These are phyloP conservation scores for Alectoris magna DNA, from an alignment of 2,797 vertebrate species.

Conservation along the genomic window DNA sequence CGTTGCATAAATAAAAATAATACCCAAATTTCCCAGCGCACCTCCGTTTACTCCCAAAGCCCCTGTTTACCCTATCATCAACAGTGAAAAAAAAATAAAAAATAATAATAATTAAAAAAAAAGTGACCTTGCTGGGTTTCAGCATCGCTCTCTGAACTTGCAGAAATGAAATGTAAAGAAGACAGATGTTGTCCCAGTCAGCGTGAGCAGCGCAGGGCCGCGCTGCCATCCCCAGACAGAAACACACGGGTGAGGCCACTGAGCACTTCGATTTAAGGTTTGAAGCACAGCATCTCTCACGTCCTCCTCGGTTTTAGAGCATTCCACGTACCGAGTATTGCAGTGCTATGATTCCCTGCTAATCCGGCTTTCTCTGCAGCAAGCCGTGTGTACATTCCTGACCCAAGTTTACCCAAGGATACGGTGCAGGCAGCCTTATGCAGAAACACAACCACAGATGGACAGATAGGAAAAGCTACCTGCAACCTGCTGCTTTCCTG, in stretches of 20 bases:
- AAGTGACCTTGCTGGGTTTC: neutral
- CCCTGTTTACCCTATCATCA: neutral
- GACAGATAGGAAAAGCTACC: conserved; percentile 65
- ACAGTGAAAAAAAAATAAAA: neutral
- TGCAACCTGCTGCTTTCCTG: conserved; percentile 72
- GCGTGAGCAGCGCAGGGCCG: neutral
- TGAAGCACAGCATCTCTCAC: neutral
- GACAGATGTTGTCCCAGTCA: neutral
- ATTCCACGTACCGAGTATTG: neutral
- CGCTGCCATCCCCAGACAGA: neutral
- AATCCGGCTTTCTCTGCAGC: neutral
- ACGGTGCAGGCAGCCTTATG: neutral
- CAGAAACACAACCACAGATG: conserved; percentile 41
- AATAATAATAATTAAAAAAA: too few relatives aligned
- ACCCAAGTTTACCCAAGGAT: conserved; percentile 9
- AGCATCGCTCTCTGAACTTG: neutral
- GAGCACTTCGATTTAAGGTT: neutral
- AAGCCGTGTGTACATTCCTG: neutral
- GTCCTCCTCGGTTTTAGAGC: neutral
- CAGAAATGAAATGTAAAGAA: neutral
- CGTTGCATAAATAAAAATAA: neutral
- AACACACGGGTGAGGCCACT: neutral
- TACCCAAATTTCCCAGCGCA: neutral
- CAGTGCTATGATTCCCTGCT: neutral
- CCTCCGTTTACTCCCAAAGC: neutral